Conservation (phyloP, 2,113 vertebrate genomes). For the Motacilla alba region DNA sequence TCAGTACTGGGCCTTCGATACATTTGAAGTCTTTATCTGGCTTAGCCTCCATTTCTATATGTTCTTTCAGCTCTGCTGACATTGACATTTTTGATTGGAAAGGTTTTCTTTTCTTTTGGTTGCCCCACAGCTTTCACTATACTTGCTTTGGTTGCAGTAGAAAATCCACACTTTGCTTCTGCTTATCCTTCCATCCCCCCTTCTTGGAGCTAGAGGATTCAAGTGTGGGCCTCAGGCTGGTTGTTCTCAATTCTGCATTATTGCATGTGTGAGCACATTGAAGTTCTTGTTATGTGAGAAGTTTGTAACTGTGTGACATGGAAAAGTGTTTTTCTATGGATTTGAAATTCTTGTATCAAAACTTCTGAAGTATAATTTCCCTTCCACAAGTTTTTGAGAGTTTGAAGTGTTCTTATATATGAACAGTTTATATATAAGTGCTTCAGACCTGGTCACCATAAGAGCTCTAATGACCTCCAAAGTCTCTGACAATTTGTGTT, state of each 20-base stretch:
- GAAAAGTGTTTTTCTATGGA: not conserved
- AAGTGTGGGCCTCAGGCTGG: not conserved
- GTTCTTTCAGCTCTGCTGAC: not conserved
- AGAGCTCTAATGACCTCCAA: not conserved
- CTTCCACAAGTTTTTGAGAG: not conserved
- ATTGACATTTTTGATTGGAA: not conserved
- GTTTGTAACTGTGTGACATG: not conserved
- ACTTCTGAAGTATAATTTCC: not conserved
- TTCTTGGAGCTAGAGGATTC: not conserved
- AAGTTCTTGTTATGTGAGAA: not conserved
- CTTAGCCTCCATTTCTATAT: not conserved
- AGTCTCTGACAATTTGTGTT: not conserved
- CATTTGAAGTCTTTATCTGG: not conserved
- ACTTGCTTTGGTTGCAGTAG: not conserved
- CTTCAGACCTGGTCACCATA: not conserved
- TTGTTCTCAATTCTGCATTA: not conserved
- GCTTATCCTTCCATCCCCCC: rapidly evolving
- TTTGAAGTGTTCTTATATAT: not conserved
- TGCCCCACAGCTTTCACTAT: not conserved
- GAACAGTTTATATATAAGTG: not conserved
- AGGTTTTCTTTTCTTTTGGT: not conserved
- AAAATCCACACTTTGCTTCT: not conserved
- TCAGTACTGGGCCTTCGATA: not conserved
- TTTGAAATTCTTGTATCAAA: not conserved
- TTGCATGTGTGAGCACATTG: not conserved